A percentile compares a stretch with the other conserved stretches of the same genome.
Evolutionary conservation across 2,888 invertebrate species (phyloP).

Genomic region (Caenorhabditis afra): DNA sequence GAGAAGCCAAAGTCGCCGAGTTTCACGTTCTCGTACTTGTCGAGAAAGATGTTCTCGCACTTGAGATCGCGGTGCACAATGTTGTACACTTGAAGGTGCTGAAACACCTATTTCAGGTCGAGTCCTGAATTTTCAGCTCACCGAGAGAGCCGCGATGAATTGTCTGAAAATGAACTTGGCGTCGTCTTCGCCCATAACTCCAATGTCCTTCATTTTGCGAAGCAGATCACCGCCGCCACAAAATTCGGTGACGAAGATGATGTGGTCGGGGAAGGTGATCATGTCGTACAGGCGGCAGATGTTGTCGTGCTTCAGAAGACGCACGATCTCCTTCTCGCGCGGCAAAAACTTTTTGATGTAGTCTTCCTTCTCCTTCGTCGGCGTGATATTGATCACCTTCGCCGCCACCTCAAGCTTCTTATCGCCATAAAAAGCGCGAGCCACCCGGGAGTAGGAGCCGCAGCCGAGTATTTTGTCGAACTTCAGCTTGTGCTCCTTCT

Average conservation of each 20-base stretch:
- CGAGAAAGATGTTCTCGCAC: conserved; percentile 85
- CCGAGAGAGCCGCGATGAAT: conserved; percentile 78
- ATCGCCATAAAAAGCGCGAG: conserved; percentile 49
- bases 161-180: conserved; percentile 81
- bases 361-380: conserved; percentile 82
- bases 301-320: conserved; percentile 88
- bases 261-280: conserved; percentile 84
- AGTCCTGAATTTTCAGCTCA: conserved; percentile 5
- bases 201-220: conserved; percentile 84
- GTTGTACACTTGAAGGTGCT: conserved; percentile 65
- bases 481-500: conserved; percentile 54
- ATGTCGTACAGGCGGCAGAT: conserved; percentile 87
- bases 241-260: conserved; percentile 83
- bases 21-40: conserved; percentile 86
- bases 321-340: conserved; percentile 88
- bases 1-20: conserved; percentile 96
- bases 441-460: conserved; percentile 54
- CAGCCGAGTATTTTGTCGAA: conserved; percentile 46
- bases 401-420: conserved; percentile 55
- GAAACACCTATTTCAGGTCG: conserved; percentile 17
- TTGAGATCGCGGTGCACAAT: conserved; percentile 84
- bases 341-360: conserved; percentile 89
- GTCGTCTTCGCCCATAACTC: conserved; percentile 83
- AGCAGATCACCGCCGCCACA: conserved; percentile 84
- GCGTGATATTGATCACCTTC: conserved; percentile 56